Base-by-base conservation (phyloP, 2,113 vertebrate species). In the Marmota flaviventris region DNA sequence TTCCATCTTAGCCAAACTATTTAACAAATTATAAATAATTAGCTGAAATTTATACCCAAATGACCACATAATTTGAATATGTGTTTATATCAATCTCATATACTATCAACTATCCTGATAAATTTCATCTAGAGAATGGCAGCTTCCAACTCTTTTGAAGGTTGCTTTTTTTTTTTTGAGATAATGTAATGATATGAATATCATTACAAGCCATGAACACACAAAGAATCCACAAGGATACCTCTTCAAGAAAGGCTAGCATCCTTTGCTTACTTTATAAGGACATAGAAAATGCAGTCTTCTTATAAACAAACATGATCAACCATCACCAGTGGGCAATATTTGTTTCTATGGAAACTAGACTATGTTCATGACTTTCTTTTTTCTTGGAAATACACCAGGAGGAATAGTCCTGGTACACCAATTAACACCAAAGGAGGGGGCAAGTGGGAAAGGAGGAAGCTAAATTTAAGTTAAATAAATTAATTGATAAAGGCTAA, bases 271-370 rank as follows among this genome's bases (percentile, higher is more conserved):
- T 85, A 77, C 0, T 22, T 87, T 95, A n/a, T 75, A 29, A 94
- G 63, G 12, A 67, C 18, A 51, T 37, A 93, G 53, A 14, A 34
- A 89, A 95, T 78, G 1, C 56, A 53, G 14, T 58, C 56, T 72
- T 94, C 56, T 69, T 94, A 89, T 69, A 95, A 58, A 29, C 0
- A 87, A 98, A 95, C 32, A 81, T 89, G 39, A 83, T 91, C 81
- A 94, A 0, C 67, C 94, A 58, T 95, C 29, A 9, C 39, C 84
- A 92, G 37, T 72, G 37, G 34, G 4, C 4, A 96, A 22, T 51
- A 5, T 3, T 10, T 93, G 63, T 92, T 97, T 96, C 72, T 92
- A 13, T 89, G 58, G 90, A 97, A 97, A 96, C 29, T 4, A 14
- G 3, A 48, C 7, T 82, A 25, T 63, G 58, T 82, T 29, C 93